Percentiles rank a stretch among this genome's conserved stretches.
These are phyloP conservation scores for Ciconia stormi DNA, from an alignment of 2,113 vertebrate species.

Conservation along the genomic window DNA sequence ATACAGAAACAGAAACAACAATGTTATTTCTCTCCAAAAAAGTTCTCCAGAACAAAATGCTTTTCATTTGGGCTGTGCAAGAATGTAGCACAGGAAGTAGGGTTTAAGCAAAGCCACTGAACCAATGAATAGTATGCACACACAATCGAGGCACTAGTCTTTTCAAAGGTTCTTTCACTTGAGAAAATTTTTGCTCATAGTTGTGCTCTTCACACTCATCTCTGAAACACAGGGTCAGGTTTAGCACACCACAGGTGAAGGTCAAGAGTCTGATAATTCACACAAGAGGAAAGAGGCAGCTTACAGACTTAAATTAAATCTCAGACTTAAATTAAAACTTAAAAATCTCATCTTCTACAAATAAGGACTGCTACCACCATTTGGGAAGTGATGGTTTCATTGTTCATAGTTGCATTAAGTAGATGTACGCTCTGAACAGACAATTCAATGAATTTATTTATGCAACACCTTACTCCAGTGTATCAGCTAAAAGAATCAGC, in stretches of 20 bases:
- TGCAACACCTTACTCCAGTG: not conserved
- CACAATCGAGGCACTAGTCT: not conserved
- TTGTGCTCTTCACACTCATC: not conserved
- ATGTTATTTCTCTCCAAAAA: not conserved
- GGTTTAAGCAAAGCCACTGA: not conserved
- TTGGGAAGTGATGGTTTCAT: rapidly evolving
- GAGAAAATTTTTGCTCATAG: not conserved
- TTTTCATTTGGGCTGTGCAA: not conserved
- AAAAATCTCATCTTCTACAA: not conserved
- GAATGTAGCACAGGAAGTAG: not conserved
- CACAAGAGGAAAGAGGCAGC: not conserved
- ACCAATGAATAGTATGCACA: not conserved
- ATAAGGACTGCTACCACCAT: not conserved
- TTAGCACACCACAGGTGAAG: not conserved
- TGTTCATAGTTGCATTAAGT: not conserved
- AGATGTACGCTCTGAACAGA: not conserved
- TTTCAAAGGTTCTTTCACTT: not conserved
- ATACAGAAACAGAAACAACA: not conserved
- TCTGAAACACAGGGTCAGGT: not conserved
- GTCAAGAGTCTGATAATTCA: not conserved
- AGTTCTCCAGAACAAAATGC: not conserved
- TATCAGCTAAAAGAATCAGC: not conserved
- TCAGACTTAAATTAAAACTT: not conserved
- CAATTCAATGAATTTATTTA: not conserved
- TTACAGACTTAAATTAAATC: not conserved